Percentiles rank a stretch among this genome's conserved stretches.
These are phyloP conservation scores for Hyperoodon ampullatus DNA, from an alignment of 2,113 vertebrate genomes.

Conservation along the genomic window DNA sequence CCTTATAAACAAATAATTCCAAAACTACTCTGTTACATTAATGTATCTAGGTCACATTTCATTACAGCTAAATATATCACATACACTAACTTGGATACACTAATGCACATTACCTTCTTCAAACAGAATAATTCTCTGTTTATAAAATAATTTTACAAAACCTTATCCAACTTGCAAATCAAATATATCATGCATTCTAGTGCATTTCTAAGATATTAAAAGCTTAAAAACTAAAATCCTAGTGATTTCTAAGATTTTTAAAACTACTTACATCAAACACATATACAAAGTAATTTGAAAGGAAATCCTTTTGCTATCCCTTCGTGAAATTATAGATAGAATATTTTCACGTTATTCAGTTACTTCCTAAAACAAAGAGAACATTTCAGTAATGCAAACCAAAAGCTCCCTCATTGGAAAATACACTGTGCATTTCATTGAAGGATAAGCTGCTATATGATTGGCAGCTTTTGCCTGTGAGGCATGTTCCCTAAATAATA, in stretches of 20 bases:
- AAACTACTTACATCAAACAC: neutral
- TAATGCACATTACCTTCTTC: conserved; percentile 37
- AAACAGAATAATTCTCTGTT: neutral
- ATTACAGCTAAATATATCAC: conserved; percentile 72
- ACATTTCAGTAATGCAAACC: neutral
- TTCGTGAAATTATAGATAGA: conserved; percentile 8
- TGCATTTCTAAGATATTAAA: conserved; percentile 41
- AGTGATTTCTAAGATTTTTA: conserved; percentile 28
- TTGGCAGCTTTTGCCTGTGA: neutral
- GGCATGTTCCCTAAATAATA: neutral
- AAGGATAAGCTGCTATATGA: neutral
- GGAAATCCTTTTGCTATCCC: neutral
- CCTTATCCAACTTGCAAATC: conserved; percentile 30
- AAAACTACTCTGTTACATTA: conserved; percentile 48
- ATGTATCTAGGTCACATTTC: conserved; percentile 72
- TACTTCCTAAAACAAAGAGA: neutral
- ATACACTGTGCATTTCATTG: neutral
- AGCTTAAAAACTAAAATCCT: neutral
- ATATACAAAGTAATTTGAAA: neutral
- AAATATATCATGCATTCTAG: neutral
- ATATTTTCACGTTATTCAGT: neutral
- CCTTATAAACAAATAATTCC: conserved; percentile 68
- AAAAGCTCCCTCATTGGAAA: neutral
- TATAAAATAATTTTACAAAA: conserved; percentile 45
- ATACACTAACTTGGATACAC: conserved; percentile 46